Evolutionary conservation across 2,113 vertebrate species (phyloP).

Genomic region (Peromyscus maniculatus): DNA sequence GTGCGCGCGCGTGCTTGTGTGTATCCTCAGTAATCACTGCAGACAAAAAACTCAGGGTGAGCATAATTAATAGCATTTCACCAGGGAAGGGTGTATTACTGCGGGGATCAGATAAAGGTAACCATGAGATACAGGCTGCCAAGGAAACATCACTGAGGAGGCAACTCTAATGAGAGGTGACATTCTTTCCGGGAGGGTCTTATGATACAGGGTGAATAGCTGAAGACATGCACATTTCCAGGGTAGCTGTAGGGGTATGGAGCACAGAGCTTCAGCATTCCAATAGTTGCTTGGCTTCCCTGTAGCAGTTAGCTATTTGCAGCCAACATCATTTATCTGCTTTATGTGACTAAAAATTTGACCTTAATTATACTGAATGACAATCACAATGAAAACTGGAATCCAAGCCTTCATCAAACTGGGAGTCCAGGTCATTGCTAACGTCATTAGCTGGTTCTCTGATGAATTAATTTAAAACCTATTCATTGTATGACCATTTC

Average conservation of each 20-base stretch:
- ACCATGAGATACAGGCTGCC: not conserved
- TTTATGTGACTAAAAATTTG: slow-evolving; percentile 29
- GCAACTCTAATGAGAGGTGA: not conserved
- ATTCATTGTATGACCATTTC: not conserved
- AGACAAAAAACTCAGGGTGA: not conserved
- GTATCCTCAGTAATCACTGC: not conserved
- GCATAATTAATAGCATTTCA: slow-evolving; percentile 12
- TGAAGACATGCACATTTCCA: not conserved
- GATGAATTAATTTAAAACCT: slow-evolving; percentile 32
- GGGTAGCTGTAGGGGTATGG: not conserved
- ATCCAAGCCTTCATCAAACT: not conserved
- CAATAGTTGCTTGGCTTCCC: not conserved
- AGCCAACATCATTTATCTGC: not conserved
- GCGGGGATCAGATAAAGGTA: not conserved
- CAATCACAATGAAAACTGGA: not conserved
- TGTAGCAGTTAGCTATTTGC: not conserved
- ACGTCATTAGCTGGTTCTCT: not conserved
- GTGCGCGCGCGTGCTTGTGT: not conserved
- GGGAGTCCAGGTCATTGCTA: not conserved
- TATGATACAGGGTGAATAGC: not conserved
- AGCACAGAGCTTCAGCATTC: not conserved
- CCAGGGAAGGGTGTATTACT: not conserved
- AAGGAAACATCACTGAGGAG: not conserved
- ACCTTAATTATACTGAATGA: slow-evolving; percentile 30
- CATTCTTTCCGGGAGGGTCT: not conserved